Base-by-base conservation (phyloP, 1,140 invertebrate species). In the Brachystomella parvula region DNA sequence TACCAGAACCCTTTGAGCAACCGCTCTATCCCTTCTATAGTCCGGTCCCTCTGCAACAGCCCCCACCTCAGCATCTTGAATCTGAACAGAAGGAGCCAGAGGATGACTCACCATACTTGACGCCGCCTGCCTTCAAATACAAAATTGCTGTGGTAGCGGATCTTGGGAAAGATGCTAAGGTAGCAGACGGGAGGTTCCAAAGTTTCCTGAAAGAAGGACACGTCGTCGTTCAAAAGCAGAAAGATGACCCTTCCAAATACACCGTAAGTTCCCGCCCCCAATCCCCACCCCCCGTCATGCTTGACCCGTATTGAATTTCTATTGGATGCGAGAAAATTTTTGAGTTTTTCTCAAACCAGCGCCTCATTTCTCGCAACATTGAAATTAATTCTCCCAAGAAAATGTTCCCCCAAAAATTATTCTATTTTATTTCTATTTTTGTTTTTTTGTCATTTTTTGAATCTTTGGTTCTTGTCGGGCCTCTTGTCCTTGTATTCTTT, bases 61-160 rank as follows among this genome's bases (percentile, higher is more conserved):
- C 49, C 24, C 49, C 9, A 26, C 3, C 6, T 53, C 49, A 9
- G 6, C 49, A 53, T 6, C 49, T 17, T 6, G 12, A 53, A 53
- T 17, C 12, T 53, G 15, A 53, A 53, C 3, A 26, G 49, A 15
- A 9, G 6, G 9, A 53, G 24, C 6, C 12, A 53, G 12, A 12
- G 9, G 39, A 12, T 44, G n/a, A 44, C 24, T 17, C 3, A 24
- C 49, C 12, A 53, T 26, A 53, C 6, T 35, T 63, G n/a, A 63
- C 66, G 1, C 61, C 66, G 31, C 66, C 66, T 3, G 24, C 61
- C 15, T 21, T 63, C 12, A 63, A 39, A 21, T 67, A 56, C 47
- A 53, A 61, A 63, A 63, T 67, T 44, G 66, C 61, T 6, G 35
- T 67, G 1, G 61, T 67, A 15, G 44, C 66, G 2, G 64, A 59